Percentiles rank a stretch among this genome's conserved stretches.
phyloP scores from a whole-genome alignment of 2,888 invertebrate species.

The Mellilla xanthometata region DNA sequence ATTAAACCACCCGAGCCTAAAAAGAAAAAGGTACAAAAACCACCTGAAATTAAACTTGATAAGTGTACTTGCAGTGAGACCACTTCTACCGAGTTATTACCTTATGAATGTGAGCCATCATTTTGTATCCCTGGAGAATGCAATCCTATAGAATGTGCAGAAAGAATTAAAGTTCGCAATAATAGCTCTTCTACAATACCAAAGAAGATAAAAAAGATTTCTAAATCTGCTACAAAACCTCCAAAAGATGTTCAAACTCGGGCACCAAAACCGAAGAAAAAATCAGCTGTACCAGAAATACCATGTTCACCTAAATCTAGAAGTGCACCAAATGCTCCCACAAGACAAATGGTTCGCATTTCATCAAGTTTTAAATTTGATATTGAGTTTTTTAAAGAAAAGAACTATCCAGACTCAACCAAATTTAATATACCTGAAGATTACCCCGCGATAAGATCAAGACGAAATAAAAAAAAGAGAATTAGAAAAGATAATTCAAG shows the following conservation, averaged over 20 bases:
- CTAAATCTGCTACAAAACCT: conserved; percentile 9
- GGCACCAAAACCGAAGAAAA: not conserved
- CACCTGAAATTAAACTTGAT: not conserved
- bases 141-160: conserved; percentile 36
- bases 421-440: not conserved
- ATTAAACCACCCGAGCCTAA: not conserved
- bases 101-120: conserved; percentile 42
- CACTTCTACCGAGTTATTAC: conserved; percentile 17
- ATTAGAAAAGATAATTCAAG: no score
- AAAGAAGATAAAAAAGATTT: conserved; percentile 2
- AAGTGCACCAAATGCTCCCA: conserved; percentile 14
- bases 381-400: conserved; percentile 39
- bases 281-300: not conserved
- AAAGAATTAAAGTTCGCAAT: conserved; percentile 20
- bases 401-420: conserved; percentile 8
- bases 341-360: conserved; percentile 29
- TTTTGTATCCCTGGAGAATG: conserved; percentile 40
- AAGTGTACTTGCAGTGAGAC: not conserved
- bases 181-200: no score
- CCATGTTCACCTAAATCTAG: conserved; percentile 12
- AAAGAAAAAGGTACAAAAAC: not conserved
- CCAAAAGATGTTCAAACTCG: conserved; percentile 1
- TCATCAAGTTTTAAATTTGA: conserved; percentile 41
- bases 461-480: no score
- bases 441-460: no score